Evolutionary conservation across 35 echinoderm and acorn worm genomes (phyloP), one percentile per base, ranked within the genome.

Genomic region (Lytechinus variegatus): DNA sequence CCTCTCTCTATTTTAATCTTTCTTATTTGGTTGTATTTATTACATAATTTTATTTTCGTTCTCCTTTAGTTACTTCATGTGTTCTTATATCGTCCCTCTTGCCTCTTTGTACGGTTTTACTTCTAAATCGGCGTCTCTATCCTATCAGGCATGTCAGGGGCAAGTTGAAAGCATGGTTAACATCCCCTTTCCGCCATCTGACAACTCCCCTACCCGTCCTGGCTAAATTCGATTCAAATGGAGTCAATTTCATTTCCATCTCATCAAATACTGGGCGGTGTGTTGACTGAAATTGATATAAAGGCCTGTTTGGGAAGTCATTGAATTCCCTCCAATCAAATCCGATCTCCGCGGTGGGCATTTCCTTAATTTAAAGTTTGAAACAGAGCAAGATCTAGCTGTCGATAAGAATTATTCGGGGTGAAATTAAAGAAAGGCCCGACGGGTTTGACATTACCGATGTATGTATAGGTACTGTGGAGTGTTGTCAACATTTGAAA

Each of bases 221-320:
- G 28, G 88, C 52, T 21, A 90, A 90, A 90, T 44, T 90, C 88
- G 88, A n/a, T 90, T 52, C 88, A 90, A 44, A 90, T 52, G 88
- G 88, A 90, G 88, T 90, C 88, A 54, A 90, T 90, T 90, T 44
- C 88, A 90, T 54, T 79, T 52, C 88, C 28, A 90, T 52, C 88
- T 90, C 88, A 90, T 90, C 88, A 90, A 90, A 90, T 54, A 12
- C 88, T 90, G 28, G 9, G 29, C 88, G 88, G 29, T 90, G 88
- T 79, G 88, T 52, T 52, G 29, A 90, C 52, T 90, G 88, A 90
- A 90, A 90, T 54, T 90, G 88, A 90, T 44, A 44, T 54, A 54
- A 44, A 90, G 52, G 28, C 52, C 88, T 44, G 27, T 90, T 90
- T 90, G 88, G 88, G 88, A 90, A 90, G 88, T 90, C 88, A 29